Base-by-base conservation (phyloP, 2,113 vertebrate genomes). In the Archilochus colubris region DNA sequence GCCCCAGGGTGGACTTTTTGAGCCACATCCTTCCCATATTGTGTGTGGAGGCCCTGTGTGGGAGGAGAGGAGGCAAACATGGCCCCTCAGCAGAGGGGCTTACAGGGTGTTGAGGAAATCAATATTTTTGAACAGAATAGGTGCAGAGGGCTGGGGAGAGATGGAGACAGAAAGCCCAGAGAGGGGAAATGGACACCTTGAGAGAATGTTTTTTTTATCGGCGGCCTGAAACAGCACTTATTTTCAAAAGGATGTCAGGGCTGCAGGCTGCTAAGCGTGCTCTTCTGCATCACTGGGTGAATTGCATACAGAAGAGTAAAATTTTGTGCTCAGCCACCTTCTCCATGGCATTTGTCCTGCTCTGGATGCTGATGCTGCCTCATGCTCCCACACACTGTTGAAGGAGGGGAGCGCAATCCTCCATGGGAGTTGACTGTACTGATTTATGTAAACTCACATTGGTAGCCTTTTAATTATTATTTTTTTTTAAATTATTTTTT, bases 381-480 rank as follows among this genome's bases (percentile, higher is more conserved):
- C 2, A 1, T 0, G 5, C 19, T 82, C 12, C 17, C 4, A 15
- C 15, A 15, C 0, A 3, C 5, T 0, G 0, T 15, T 7, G 0
- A 0, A 14, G 14, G 10, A 73, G 20, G 0, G 1, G 54, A 18
- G 23, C 1, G 1, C 9, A 68, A 31, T 3, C 9, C 24, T 38
- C 43, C 3, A 0, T 36, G 25, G 28, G 11, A 54, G 38, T 55
- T 0, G 3, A 7, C 22, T 75, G 17, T 20, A 33, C 19, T 20
- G 13, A 9, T 76, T 50, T 64, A 6, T 68, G 18, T 40, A n/a
- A 23, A 31, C 4, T 64, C 21, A 50, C 10, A 8, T 3, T 28
- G 40, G 40, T 40, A 40, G 12, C 46, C 46, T 46, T 46, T 46
- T 46, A 46, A 46, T 18, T 46, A 7, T 48, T 21, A 10, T 20